phyloP scores from a whole-genome alignment of 2,113 vertebrate genomes.

The Hassar affinis region DNA sequence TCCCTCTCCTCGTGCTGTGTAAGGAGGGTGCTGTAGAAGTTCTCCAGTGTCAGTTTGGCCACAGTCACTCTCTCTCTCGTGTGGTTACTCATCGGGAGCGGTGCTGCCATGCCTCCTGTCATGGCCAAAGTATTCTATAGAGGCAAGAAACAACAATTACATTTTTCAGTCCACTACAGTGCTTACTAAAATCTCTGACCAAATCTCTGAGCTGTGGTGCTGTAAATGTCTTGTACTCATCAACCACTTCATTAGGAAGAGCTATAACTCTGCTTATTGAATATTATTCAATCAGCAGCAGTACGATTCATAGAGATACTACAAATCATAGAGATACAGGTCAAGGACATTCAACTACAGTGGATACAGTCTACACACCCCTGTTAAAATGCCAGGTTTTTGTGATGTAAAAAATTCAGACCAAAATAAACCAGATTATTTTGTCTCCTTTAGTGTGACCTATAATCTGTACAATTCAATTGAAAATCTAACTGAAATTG shows the following conservation, averaged over 20 bases:
- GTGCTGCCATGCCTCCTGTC: slow-evolving; percentile 86
- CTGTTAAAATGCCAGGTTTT: too few relatives aligned
- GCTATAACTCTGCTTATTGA: background rate
- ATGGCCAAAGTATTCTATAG: slow-evolving; percentile 88
- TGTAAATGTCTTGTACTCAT: background rate
- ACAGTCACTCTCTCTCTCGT: slow-evolving; percentile 96
- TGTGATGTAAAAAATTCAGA: too few relatives aligned
- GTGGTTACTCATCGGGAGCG: slow-evolving; percentile 98
- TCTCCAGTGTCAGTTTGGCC: slow-evolving; percentile 96
- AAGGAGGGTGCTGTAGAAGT: slow-evolving; percentile 99
- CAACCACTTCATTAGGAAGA: background rate
- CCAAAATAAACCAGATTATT: too few relatives aligned
- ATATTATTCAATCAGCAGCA: background rate
- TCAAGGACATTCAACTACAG: too few relatives aligned
- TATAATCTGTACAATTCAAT: too few relatives aligned
- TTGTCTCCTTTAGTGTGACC: too few relatives aligned
- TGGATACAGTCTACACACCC: too few relatives aligned
- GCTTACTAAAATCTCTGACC: background rate
- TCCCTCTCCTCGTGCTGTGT: slow-evolving; percentile 96
- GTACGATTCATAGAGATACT: too few relatives aligned
- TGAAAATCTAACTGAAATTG: too few relatives aligned
- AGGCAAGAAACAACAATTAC: slow-evolving; percentile 57
- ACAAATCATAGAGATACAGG: too few relatives aligned
- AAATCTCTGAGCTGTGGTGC: background rate
- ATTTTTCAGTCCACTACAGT: background rate